Conservation (phyloP, 2,797 vertebrate species). For the Leuciscus waleckii region DNA sequence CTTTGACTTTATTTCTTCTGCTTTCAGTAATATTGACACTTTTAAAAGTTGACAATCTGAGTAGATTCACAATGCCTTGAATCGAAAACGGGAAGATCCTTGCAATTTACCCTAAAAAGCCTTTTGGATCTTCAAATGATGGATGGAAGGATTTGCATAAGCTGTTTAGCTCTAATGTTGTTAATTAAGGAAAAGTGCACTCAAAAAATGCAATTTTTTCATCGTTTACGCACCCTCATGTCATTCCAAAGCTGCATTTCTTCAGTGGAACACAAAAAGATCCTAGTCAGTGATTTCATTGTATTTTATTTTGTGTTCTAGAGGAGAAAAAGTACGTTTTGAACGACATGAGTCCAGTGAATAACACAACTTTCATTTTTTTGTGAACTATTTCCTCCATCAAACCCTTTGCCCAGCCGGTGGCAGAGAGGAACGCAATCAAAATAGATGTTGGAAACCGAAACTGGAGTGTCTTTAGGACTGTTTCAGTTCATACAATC, state of each 20-base stretch:
- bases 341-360: background rate
- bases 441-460: background rate
- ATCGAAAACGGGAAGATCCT: background rate
- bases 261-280: background rate
- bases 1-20: background rate
- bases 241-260: background rate
- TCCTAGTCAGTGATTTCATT: no score
- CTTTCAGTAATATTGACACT: constrained; percentile 17
- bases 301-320: background rate
- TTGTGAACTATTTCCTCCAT: background rate
- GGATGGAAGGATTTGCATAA: background rate
- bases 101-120: background rate
- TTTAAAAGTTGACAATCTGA: background rate
- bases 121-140: background rate
- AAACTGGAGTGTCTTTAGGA: constrained; percentile 19
- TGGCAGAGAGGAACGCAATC: background rate
- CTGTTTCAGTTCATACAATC: constrained; percentile 31
- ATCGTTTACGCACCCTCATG: background rate
- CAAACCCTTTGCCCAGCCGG: background rate
- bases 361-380: background rate
- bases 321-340: background rate
- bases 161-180: background rate
- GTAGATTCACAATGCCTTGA: background rate
- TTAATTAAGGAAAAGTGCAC: background rate
- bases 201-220: background rate